Evolutionary conservation across 2,797 vertebrate genomes (phyloP), one percentile per base, ranked within the genome.

Genomic region (Arrhamphus sclerolepis): DNA sequence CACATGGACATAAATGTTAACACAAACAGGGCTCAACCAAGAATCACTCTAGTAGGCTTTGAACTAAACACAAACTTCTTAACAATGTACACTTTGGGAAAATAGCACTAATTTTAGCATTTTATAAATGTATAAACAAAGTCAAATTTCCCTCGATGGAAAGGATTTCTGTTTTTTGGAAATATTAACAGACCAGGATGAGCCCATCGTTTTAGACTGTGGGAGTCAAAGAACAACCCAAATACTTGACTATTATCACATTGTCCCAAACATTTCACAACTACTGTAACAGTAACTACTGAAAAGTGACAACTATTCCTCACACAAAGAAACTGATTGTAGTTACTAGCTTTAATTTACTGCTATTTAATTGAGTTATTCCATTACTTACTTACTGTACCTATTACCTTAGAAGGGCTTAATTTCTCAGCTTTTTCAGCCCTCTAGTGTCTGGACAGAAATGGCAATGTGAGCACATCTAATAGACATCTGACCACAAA

Each of bases 241-340:
- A 64, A 78, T 66, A 82, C 62, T 65, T 74, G 48, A 81, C 77
- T 83, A 75, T 51, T 44, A 75, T 70, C 63, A 82, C 66, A 70
- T 6, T 57, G 62, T 68, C 62, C 77, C 52, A 59, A 65, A 70
- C 48, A 54, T 56, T 58, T 75, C 50, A 77, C 61, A 70, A 44
- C 73, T 82, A 83, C 54, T 77, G 70, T 70, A 67, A 78, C 80
- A 77, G 65, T 62, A 59, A 70, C 75, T 75, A 83, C 71, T 11
- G 57, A 63, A 79, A 80, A 67, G 59, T 65, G 54, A 78, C 64
- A 57, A 51, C 63, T 70, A 70, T 22, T 71, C 71, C 63, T 77
- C 69, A 80, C 66, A 78, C 75, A 77, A 51, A 70, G 9, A 63
- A 24, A 26, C 40, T 74, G 65, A 72, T 76, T 82, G 66, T 66